These are phyloP conservation scores for Danio kyathit DNA, from an alignment of 2,797 vertebrate species.

Conservation along the genomic window DNA sequence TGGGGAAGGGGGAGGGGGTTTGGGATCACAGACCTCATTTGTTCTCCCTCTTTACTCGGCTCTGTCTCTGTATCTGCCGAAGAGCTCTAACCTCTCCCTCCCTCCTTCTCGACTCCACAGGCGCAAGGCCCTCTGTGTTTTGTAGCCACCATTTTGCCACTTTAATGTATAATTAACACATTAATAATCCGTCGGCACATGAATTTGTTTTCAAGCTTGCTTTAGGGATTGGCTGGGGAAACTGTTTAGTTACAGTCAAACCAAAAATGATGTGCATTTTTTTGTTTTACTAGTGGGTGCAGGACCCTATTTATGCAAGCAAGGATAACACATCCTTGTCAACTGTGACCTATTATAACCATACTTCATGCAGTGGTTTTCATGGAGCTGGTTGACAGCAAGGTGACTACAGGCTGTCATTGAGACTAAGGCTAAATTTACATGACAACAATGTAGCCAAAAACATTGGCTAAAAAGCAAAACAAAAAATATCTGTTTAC, in stretches of 20 bases:
- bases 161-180: slow-evolving; percentile 39
- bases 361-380: no score
- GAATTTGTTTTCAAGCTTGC: background rate
- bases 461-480: no score
- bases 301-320: no score
- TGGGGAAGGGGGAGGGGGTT: slow-evolving; percentile 68
- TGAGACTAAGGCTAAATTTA: no score
- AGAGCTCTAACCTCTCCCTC: slow-evolving; percentile 72
- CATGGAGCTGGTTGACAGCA: no score
- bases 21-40: slow-evolving; percentile 87
- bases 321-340: no score
- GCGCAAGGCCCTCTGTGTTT: slow-evolving; percentile 39
- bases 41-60: slow-evolving; percentile 89
- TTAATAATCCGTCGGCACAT: slow-evolving; percentile 34
- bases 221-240: background rate
- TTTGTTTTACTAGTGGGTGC: no score
- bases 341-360: no score
- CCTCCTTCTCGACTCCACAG: background rate
- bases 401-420: no score
- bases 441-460: no score
- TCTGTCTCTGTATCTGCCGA: slow-evolving; percentile 83
- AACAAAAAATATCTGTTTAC: no score
- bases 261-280: no score
- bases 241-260: background rate
- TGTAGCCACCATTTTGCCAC: slow-evolving; percentile 31